Evolutionary conservation across 2,113 vertebrate genomes (phyloP), one percentile per base, ranked within the genome.

Genomic region (Ctenodactylus gundi): DNA sequence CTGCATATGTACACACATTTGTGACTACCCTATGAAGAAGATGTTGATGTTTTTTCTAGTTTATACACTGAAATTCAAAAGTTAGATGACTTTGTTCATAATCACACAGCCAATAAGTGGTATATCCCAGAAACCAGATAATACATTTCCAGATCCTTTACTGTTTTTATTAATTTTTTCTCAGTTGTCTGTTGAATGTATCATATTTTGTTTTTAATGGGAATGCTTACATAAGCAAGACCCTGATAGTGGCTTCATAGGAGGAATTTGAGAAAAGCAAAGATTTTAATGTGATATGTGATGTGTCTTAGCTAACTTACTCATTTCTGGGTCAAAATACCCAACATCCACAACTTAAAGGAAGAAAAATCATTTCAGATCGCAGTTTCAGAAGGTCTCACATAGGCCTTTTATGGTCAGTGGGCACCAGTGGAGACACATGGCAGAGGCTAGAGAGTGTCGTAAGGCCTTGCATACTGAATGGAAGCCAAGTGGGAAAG

Each of bases 281-380:
- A 94, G 31, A 20, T 95, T 91, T 91, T 80, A 93, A 87, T 87
- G 17, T 85, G 27, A 55, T 77, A 82, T 94, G 58, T 90, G 27
- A 9, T 81, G 2, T 85, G 67, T n/a, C n/a, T n/a, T n/a, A n/a
- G n/a, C n/a, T n/a, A n/a, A n/a, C n/a, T n/a, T n/a, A n/a, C n/a
- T n/a, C n/a, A n/a, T n/a, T n/a, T n/a, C n/a, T n/a, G n/a, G n/a
- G n/a, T n/a, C n/a, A n/a, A n/a, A n/a, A n/a, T n/a, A n/a, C n/a
- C n/a, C n/a, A n/a, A n/a, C n/a, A n/a, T n/a, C n/a, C n/a, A n/a
- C n/a, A n/a, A n/a, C n/a, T n/a, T n/a, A n/a, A n/a, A n/a, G n/a
- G n/a, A n/a, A n/a, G n/a, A n/a, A n/a, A n/a, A n/a, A n/a, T n/a
- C n/a, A n/a, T n/a, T n/a, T n/a, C n/a, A n/a, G n/a, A n/a, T n/a